A percentile compares a stretch with the other conserved stretches of the same genome.
Evolutionary conservation across 2,888 invertebrate species (phyloP).

Genomic region (Leucozona laternaria): DNA sequence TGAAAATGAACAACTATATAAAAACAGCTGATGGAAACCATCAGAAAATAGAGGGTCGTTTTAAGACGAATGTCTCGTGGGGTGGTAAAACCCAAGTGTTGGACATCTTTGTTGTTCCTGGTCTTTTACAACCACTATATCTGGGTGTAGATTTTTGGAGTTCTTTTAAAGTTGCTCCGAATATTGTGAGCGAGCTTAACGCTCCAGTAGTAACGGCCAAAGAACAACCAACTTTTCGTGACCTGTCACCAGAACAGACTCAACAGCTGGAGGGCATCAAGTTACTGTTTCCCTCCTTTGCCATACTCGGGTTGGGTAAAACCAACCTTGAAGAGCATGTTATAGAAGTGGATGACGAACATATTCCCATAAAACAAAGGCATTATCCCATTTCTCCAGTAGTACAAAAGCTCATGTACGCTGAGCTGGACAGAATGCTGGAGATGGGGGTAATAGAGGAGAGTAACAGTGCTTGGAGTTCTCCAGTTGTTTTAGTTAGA

Average conservation of each 20-base stretch:
- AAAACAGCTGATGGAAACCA: constrained; percentile 5
- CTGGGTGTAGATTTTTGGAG: constrained; percentile 9
- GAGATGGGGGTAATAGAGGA: background rate
- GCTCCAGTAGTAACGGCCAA: background rate
- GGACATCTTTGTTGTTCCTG: background rate
- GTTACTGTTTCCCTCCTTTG: background rate
- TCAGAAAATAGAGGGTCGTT: background rate
- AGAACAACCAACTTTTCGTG: background rate
- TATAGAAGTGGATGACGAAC: constrained; percentile 17
- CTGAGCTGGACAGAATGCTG: constrained; percentile 30
- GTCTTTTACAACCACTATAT: background rate
- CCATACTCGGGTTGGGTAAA: background rate
- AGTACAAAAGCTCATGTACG: constrained; percentile 23
- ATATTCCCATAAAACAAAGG: background rate
- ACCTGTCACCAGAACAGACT: background rate
- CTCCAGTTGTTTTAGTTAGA: background rate
- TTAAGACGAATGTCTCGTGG: background rate
- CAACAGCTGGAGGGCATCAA: background rate
- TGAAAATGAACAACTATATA: background rate
- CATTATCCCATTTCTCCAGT: constrained; percentile 33
- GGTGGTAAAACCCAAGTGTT: background rate
- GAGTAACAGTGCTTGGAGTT: constrained; percentile 22
- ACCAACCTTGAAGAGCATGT: constrained; percentile 8
- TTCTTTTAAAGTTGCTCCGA: background rate
- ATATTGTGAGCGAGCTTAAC: background rate